Conservation (phyloP, 2,888 invertebrate species). For the Aquatica leii region DNA sequence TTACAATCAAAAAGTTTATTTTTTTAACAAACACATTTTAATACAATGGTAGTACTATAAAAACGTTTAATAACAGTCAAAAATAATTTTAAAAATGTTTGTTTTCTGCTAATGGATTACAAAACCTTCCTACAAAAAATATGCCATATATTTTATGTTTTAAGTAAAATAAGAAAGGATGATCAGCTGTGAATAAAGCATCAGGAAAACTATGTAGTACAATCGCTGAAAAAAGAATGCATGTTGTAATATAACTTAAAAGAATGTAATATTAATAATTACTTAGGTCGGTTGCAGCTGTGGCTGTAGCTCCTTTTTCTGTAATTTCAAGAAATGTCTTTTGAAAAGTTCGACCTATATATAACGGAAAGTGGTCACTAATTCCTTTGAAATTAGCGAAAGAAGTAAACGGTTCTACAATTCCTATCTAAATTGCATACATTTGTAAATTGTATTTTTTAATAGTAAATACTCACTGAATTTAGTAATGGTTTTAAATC, state of each 20-base stretch:
- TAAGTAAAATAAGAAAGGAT: constrained; percentile 18
- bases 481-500: background rate
- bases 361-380: constrained; percentile 18
- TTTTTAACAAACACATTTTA: too few species aligned
- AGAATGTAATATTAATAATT: too few species aligned
- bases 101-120: too few species aligned
- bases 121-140: constrained; percentile 14
- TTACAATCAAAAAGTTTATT: too few species aligned
- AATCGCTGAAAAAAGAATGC: too few species aligned
- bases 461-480: constrained; percentile 3
- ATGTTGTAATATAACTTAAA: too few species aligned
- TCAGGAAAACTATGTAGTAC: background rate
- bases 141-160: background rate
- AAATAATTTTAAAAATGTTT: too few species aligned
- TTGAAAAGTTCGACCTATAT: constrained; percentile 52
- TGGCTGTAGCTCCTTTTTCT: constrained; percentile 57
- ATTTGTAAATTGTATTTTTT: too few species aligned
- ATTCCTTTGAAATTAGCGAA: constrained; percentile 49
- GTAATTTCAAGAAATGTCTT: constrained; percentile 57
- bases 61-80: too few species aligned
- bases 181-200: constrained; percentile 13
- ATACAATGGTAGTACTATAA: too few species aligned
- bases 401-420: constrained; percentile 30
- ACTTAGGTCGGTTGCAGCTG: constrained; percentile 47
- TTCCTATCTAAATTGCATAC: constrained; percentile 43